Conservation (phyloP, 2,888 invertebrate species). For the Thelaira solivaga region DNA sequence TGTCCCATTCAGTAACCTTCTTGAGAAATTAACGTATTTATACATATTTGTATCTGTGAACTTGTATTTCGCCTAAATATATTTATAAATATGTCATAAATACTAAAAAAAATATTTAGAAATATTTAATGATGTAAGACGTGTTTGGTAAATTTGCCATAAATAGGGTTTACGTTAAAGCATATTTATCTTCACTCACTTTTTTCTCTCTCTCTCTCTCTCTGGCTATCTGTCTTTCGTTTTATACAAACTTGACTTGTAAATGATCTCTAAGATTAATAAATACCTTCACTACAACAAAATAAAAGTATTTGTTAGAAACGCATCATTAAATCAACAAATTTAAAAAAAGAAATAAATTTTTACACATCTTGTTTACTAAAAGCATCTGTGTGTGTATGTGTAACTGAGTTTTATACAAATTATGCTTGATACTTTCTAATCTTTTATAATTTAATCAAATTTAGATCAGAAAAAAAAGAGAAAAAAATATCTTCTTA, state of each 20-base stretch:
- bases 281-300: constrained; percentile 1
- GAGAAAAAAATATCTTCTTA: too few relatives aligned
- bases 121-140: too few relatives aligned
- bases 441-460: constrained; percentile 62
- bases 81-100: too few relatives aligned
- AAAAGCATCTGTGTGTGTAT: neutral
- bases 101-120: too few relatives aligned
- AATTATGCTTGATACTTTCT: constrained; percentile 9
- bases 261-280: constrained; percentile 21
- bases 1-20: too few relatives aligned
- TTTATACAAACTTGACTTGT: constrained; percentile 13
- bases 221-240: neutral
- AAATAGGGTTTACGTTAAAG: too few relatives aligned
- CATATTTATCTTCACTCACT: neutral
- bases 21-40: too few relatives aligned
- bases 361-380: constrained; percentile 1
- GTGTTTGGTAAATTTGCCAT: too few relatives aligned
- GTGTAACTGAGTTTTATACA: neutral
- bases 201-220: neutral
- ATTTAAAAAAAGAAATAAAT: constrained; percentile 22
- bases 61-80: too few relatives aligned
- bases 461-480: constrained; percentile 55
- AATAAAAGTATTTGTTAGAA: neutral
- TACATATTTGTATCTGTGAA: too few relatives aligned
- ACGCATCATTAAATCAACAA: neutral